Percentiles rank a stretch among this genome's conserved stretches.
Evolutionary conservation across 2,888 invertebrate species (phyloP).

Genomic region (Piscicola geometra): DNA sequence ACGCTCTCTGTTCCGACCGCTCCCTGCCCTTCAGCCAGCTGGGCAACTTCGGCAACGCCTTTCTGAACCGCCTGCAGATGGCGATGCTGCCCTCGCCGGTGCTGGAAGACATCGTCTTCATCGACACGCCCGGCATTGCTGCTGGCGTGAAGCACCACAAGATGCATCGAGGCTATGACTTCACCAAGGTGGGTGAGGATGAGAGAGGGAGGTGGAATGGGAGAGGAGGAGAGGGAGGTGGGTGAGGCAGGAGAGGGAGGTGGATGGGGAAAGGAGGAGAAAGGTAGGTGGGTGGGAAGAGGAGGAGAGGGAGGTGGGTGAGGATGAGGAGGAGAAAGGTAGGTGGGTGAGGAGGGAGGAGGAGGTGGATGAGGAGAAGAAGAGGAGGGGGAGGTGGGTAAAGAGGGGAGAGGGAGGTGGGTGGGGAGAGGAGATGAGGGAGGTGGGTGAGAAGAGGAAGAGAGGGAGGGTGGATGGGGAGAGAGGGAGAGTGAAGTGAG

Average conservation of each 20-base stretch:
- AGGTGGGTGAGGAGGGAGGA: too few relatives aligned
- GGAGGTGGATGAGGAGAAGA: too few relatives aligned
- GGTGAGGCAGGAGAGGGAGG: background rate
- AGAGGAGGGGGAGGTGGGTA: too few relatives aligned
- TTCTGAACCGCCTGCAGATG: slow-evolving; percentile 33
- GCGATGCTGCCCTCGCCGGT: slow-evolving; percentile 1
- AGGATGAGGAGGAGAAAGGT: too few relatives aligned
- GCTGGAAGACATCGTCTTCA: slow-evolving; percentile 26
- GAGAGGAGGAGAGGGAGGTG: background rate
- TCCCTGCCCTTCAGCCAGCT: slow-evolving; percentile 23
- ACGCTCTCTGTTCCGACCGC: slow-evolving; percentile 23
- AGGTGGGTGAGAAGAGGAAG: too few relatives aligned
- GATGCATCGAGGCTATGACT: slow-evolving; percentile 28
- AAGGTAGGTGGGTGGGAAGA: background rate
- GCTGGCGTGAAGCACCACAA: slow-evolving; percentile 25
- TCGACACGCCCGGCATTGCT: slow-evolving; percentile 27
- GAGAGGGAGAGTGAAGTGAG: too few relatives aligned
- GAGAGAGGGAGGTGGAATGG: background rate
- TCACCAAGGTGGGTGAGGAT: slow-evolving; percentile 1
- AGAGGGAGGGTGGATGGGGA: too few relatives aligned
- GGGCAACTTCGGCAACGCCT: slow-evolving; percentile 29
- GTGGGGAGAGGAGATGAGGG: too few relatives aligned
- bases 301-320: too few relatives aligned
- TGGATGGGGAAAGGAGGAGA: background rate
- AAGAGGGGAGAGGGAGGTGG: too few relatives aligned